A percentile compares a stretch with the other conserved stretches of the same genome.
Conservation (phyloP, 2,113 vertebrate genomes). For the Falcunculus frontatus region DNA sequence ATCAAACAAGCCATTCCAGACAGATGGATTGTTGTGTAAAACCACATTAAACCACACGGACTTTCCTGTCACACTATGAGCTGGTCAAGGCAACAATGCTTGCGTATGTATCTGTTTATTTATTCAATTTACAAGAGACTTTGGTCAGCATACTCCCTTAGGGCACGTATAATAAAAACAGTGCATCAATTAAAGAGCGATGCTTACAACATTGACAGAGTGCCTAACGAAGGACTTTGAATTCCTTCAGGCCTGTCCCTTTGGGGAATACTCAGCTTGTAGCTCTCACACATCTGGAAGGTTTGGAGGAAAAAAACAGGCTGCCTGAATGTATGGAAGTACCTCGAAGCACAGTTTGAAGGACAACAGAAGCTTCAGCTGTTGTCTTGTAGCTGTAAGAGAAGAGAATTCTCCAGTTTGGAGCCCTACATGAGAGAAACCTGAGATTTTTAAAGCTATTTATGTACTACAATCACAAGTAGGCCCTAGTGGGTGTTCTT, state of each 20-base stretch:
- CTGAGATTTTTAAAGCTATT: neutral
- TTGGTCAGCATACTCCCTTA: constrained; percentile 42
- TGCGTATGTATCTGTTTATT: constrained; percentile 46
- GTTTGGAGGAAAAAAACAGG: neutral
- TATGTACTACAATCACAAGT: neutral
- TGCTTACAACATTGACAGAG: constrained; percentile 35
- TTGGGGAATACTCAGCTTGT: neutral
- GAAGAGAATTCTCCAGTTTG: neutral
- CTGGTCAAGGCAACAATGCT: neutral
- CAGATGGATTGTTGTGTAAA: neutral
- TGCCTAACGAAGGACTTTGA: constrained; percentile 41
- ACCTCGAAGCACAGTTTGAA: neutral
- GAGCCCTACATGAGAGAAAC: neutral
- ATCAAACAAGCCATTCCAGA: neutral
- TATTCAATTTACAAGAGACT: constrained; percentile 33
- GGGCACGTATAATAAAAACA: constrained; percentile 20
- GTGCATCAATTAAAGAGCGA: constrained; percentile 23
- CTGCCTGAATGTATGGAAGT: neutral
- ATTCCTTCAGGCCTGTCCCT: constrained; percentile 6
- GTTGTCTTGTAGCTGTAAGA: neutral
- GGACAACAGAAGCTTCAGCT: neutral
- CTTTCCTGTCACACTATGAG: neutral
- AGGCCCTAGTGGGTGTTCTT: constrained; percentile 20
- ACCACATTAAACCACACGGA: neutral
- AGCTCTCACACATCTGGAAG: constrained; percentile 4